Conservation (phyloP, 2,797 vertebrate genomes). For the Gymnocypris eckloni region DNA sequence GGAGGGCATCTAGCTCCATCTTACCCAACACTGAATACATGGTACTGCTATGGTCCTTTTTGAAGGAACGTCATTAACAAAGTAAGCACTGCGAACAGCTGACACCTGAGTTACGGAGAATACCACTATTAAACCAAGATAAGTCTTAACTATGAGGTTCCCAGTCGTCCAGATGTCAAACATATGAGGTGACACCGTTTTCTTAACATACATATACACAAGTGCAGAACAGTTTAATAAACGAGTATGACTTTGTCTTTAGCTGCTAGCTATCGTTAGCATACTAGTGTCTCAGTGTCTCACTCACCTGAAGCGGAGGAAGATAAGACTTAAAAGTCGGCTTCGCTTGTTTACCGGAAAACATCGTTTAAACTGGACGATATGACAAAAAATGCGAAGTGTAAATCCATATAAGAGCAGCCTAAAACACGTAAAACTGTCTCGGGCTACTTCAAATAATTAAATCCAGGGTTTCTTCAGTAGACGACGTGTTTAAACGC, state of each 20-base stretch:
- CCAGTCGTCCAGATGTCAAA: conserved; percentile 6
- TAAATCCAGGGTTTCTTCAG: conserved; percentile 3
- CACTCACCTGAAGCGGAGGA: conserved; percentile 86
- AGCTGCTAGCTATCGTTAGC: conserved; percentile 26
- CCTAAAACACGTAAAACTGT: background rate
- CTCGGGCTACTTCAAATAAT: background rate
- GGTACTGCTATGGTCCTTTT: background rate
- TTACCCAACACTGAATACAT: background rate
- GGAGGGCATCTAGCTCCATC: background rate
- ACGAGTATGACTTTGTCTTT: background rate
- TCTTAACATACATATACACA: background rate
- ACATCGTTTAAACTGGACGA: conserved; percentile 76
- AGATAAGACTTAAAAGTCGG: conserved; percentile 93
- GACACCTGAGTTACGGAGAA: background rate
- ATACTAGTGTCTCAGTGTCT: conserved; percentile 28
- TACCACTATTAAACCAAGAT: background rate
- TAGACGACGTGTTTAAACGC: background rate
- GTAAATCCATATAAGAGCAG: conserved; percentile 24
- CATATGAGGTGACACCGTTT: background rate
- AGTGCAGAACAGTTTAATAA: background rate
- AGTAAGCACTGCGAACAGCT: background rate
- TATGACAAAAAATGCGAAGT: background rate
- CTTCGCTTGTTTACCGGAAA: conserved; percentile 85
- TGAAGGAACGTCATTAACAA: background rate
- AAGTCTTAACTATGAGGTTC: background rate